Base-by-base conservation (phyloP, 2,797 vertebrate genomes). In the Poeciliopsis infans region DNA sequence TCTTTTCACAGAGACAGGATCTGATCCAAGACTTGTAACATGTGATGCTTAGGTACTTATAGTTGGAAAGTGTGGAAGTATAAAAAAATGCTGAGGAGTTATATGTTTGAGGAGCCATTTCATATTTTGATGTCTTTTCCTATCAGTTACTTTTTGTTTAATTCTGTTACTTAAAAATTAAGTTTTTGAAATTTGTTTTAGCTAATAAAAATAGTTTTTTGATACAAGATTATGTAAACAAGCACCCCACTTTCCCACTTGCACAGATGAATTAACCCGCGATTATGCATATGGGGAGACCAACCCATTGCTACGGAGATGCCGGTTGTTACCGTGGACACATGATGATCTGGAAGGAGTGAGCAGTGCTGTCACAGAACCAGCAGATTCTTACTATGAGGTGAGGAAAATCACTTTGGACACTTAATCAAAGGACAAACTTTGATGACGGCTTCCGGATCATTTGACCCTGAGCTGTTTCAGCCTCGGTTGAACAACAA, bases 201-300 rank as follows among this genome's bases (percentile, higher is more conserved):
- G 15, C 28, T 59, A 31, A 59, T 31, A 31, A 59, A 28, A 2
- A 4, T 31, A 2, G 28, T 59, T 31, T 59, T 28, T 5, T 64
- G 33, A 16, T 36, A 18, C 5, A 33, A 8, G 7, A 36, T 33
- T 64, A 16, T 1, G 7, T 8, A 64, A 61, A 16, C 59, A 39
- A 3, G 28, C 13, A 66, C 33, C 18, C 23, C 8, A 7, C 20
- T n/a, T 10, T 7, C 51, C 1, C 23, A 18, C 15, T 51, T 77
- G 68, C 79, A 45, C 95, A 99, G 98, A 97, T 70, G 97, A 99
- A 89, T 96, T 97, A 45, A 98, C 97, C 1, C 96, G 97, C 36
- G 98, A 99, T 90, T 99, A 96, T 0, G 88, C 97, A 0, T 95
- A 98, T 0, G 97, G 97, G 25, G 98, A 99, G 91, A 80, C 86